Evolutionary conservation across 2,113 vertebrate species (phyloP), one percentile per base, ranked within the genome.

Genomic region (Cebus imitator): DNA sequence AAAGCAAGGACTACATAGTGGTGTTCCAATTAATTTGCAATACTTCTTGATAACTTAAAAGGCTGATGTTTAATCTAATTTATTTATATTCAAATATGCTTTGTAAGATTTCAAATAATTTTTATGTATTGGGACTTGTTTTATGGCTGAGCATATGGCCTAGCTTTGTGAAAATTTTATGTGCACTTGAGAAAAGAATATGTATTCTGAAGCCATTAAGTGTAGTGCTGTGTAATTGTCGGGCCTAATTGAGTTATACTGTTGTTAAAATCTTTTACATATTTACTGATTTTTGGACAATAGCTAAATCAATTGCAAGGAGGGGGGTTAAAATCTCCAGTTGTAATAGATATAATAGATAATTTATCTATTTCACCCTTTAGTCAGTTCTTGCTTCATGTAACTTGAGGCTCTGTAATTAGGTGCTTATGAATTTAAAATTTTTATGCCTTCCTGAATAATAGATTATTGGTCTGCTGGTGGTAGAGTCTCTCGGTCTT

Each of bases 281-380:
- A 64, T 75, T 94, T 80, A 89, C 55, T 89, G 30, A 91, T 17
- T 91, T 92, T 75, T n/a, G 27, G 58, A n/a, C 25, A 86, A 72
- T 43, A 92, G 32, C 25, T 86, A 55, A 91, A 72, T 35, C 37
- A 94, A 9, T 86, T 89, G 40, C 48, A 81, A 64, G 80, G 16
- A 52, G 3, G 86, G 4, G 17, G 8, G 9, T 75, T 91, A 57
- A 84, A 83, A 73, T 87, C 5, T 85, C 32, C 14, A 95, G 37
- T 37, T 79, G 16, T 84, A 35, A 72, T 32, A 79, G 35, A 52
- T 6, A 84, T 84, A 35, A 72, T 32, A 79, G 35, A 52, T 6
- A 84, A 80, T 52, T 81, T 80, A 16, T 55, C 37, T 61, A 13
- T 93, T 93, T 30, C 23, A 20, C 16, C 3, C 1, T 64, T 89